Evolutionary conservation across 2,888 invertebrate genomes (phyloP), one percentile per base, ranked within the genome.

Genomic region (Eupithecia exiguata): DNA sequence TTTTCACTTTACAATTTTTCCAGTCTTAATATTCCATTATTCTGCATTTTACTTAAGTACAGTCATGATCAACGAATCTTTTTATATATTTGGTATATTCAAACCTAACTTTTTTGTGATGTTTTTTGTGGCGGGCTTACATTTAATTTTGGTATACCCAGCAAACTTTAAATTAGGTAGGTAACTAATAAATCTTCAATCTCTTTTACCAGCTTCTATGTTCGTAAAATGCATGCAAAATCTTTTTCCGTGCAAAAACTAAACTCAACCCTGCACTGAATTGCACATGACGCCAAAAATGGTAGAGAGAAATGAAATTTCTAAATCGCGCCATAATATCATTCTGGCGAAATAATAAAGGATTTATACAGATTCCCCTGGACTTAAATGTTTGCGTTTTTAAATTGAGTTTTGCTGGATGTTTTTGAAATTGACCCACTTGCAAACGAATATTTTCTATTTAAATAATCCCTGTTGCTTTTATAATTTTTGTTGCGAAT

Each of bases 201-300:
- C 72, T 75, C 73, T 38, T 21, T 66, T 66, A 38, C 40, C 7
- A n/a, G 25, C 12, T 65, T n/a, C 53, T 65, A 75, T 71, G 72
- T 70, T 74, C 46, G 68, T 70, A 77, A 78, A 78, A 79, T 53
- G 74, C 75, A 75, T 67, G 77, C 75, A 74, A 72, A 78, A 76
- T 77, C 74, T 67, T 78, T 78, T 78, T 65, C 46, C 61, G 30
- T 35, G 30, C 66, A 79, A 78, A 79, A 79, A 79, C 72, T 65
- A 78, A 75, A 77, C 21, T 43, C 69, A 71, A 78, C 74, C 73
- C 78, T 74, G 84, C 86, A 85, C 79, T 87, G 86, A 86, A 85
- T 83, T 86, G 85, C 87, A 87, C 82, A 84, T 85, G 87, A 83
- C 84, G 85, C 84, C 84, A 76, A 79, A 58, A 78, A 80, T 74